Evolutionary conservation across 2,113 vertebrate species (phyloP), one percentile per base, ranked within the genome.

Genomic region (Neoarius graeffei): DNA sequence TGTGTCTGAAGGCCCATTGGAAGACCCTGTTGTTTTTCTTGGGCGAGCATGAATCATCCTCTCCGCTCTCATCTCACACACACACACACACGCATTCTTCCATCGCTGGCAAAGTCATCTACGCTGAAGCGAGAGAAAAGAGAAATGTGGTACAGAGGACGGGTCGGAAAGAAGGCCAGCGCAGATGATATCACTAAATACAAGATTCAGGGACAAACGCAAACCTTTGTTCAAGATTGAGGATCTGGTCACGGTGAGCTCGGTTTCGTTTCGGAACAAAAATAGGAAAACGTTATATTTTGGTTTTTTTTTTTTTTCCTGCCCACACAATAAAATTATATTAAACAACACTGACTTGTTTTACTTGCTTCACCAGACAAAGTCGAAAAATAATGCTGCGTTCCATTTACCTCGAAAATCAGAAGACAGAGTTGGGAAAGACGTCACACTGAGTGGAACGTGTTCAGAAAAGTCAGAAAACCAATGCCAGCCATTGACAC

Each of bases 31-130:
- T 90, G 89, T 88, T 90, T 88, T 86, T 88, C 80, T 90, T 90
- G 86, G 89, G 84, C 60, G 62, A 79, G 84, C 84, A 88, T 90
- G 89, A 90, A 86, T 88, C 89, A 88, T 71, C 42, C 13, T 52
- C 20, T 85, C 73, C 48, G 59, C 73, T 76, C 48, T 60, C 80
- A 11, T 54, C 1, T 30, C 84, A 59, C 20, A 42, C 50, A 57
- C 81, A 62, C 86, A 87, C 69, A 56, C 73, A 48, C 20, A 62
- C 66, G 60, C 30, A 74, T 10, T 64, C 86, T 57, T 20, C 19
- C 14, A 83, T 14, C 5, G 60, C 25, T 67, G 60, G 81, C 62
- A 86, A 83, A 85, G 64, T 77, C 83, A 85, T 88, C 59, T 66
- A 79, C 1, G 14, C 13, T 14, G 30, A 25, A 56, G 54, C 25